These are phyloP conservation scores for Meloidogyne hapla DNA, from an alignment of 1,140 invertebrate genomes.

Conservation along the genomic window DNA sequence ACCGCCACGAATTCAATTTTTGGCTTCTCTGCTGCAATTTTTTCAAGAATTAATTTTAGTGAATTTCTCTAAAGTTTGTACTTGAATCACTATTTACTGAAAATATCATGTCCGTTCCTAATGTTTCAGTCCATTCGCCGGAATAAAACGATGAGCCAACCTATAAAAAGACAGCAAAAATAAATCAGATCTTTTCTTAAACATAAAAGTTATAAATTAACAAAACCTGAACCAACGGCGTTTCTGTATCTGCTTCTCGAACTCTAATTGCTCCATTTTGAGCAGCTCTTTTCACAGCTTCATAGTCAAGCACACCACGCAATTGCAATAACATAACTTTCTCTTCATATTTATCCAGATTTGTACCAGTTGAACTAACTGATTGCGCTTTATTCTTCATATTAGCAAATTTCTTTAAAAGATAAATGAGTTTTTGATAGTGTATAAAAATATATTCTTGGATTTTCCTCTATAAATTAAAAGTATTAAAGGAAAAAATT, in stretches of 20 bases:
- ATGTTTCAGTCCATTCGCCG: constrained; percentile 31
- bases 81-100: neutral
- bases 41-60: neutral
- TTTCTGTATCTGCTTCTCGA: constrained; percentile 24
- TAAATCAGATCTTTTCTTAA: neutral
- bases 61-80: neutral
- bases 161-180: neutral
- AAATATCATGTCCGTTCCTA: constrained; percentile 27
- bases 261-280: constrained; percentile 23
- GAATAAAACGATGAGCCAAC: constrained; percentile 31
- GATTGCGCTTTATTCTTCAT: neutral
- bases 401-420: neutral
- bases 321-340: constrained; percentile 31
- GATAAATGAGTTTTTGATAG: neutral
- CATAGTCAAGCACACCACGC: constrained; percentile 32
- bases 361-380: neutral
- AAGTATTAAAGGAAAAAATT: neutral
- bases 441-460: neutral
- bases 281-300: constrained; percentile 31
- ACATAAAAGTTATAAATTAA: no score
- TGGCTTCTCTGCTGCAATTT: neutral
- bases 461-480: neutral
- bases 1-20: constrained; percentile 17
- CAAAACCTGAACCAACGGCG: constrained; percentile 32
- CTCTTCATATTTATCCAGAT: constrained; percentile 32